phyloP scores from a whole-genome alignment of 2,113 vertebrate species.

The Hemichromis elongatus region DNA sequence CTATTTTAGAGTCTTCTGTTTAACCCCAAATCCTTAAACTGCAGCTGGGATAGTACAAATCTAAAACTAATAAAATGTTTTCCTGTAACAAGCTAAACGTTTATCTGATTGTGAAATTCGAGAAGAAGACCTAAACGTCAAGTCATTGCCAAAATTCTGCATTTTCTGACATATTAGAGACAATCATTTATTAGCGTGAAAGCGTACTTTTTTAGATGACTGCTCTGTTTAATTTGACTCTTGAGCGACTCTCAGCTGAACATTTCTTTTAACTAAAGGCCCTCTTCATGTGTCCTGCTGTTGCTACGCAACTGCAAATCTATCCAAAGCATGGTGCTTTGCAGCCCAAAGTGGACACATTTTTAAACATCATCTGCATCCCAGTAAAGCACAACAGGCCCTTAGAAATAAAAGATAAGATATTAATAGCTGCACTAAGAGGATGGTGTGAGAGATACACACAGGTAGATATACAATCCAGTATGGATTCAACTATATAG shows the following conservation, averaged over 20 bases:
- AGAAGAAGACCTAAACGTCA: neutral
- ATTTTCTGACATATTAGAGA: neutral
- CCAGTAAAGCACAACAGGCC: neutral
- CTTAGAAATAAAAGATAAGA: neutral
- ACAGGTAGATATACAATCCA: neutral
- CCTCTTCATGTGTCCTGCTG: neutral
- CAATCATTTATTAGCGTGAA: neutral
- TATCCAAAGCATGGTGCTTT: conserved; percentile 13
- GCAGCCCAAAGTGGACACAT: neutral
- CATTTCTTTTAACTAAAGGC: neutral
- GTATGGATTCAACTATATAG: neutral
- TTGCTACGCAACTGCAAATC: conserved; percentile 36
- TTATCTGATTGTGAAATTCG: neutral
- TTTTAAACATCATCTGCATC: neutral
- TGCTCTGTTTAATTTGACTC: neutral
- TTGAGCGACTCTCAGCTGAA: neutral
- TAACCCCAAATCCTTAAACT: neutral
- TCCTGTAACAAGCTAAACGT: neutral
- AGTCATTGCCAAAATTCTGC: neutral
- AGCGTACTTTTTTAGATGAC: neutral
- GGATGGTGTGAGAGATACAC: neutral
- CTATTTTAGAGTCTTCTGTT: neutral
- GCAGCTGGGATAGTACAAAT: neutral
- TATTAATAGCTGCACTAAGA: neutral
- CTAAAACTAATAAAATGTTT: neutral